Evolutionary conservation across 2,113 vertebrate species (phyloP).

Genomic region (Zeus faber): DNA sequence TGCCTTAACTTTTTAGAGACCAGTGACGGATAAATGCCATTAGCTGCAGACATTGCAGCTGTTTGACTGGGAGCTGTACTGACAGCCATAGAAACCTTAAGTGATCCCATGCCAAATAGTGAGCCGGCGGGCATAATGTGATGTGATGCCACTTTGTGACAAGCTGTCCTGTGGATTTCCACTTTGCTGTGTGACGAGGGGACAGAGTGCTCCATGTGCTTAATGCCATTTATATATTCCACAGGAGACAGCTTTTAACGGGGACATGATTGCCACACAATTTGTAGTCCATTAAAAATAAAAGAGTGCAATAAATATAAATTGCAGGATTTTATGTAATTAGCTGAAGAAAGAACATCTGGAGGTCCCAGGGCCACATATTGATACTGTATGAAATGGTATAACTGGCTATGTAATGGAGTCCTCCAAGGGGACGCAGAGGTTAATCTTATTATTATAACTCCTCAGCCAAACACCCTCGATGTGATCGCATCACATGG

Average conservation of each 20-base stretch:
- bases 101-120: constrained; percentile 24
- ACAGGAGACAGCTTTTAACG: background rate
- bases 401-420: background rate
- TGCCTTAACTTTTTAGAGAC: too few relatives aligned
- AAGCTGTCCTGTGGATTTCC: constrained; percentile 45
- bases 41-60: too few relatives aligned
- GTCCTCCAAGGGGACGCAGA: background rate
- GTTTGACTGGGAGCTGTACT: constrained; percentile 11
- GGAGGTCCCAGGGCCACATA: too few relatives aligned
- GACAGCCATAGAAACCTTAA: constrained; percentile 33
- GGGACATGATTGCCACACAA: too few relatives aligned
- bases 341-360: too few relatives aligned
- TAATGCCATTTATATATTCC: constrained; percentile 1
- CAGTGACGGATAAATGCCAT: too few relatives aligned
- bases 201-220: constrained; percentile 11
- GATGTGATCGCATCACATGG: background rate
- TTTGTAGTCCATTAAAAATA: background rate
- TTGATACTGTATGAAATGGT: background rate
- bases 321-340: background rate
- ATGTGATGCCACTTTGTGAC: constrained; percentile 13
- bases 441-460: background rate
- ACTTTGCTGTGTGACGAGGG: constrained; percentile 19
- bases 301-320: background rate
- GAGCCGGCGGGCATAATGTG: constrained; percentile 36
- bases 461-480: background rate